A percentile compares a stretch with the other conserved stretches of the same genome.
Evolutionary conservation across 2,888 invertebrate species (phyloP).

Genomic region (Standfussiana lucernea): DNA sequence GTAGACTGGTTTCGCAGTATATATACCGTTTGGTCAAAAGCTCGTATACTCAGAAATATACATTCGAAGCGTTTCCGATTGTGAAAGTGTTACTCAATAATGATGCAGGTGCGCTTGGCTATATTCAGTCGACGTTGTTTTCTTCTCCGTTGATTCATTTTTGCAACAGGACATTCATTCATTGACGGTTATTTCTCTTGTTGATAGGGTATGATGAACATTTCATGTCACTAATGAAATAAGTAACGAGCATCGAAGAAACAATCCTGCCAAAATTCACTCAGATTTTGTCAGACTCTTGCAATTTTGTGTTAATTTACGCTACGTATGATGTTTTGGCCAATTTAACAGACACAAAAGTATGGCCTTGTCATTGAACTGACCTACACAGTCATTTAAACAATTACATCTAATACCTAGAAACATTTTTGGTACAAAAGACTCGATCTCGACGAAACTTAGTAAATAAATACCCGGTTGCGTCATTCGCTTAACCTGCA

Average conservation of each 20-base stretch:
- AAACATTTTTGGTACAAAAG: conserved; percentile 25
- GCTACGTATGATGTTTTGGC: background rate
- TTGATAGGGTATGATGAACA: background rate
- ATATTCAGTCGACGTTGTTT: conserved; percentile 35
- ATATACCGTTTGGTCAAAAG: conserved; percentile 24
- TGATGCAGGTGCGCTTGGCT: conserved; percentile 48
- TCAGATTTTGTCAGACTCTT: background rate
- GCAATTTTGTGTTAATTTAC: background rate
- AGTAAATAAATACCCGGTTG: conserved; percentile 25
- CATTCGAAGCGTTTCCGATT: conserved; percentile 40
- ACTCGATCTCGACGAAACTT: conserved; percentile 14
- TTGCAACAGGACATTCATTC: conserved; percentile 10
- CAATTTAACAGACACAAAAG: conserved; percentile 20
- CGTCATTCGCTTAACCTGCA: conserved; percentile 44
- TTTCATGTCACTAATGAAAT: background rate
- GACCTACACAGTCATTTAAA: conserved; percentile 46
- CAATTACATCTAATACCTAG: conserved; percentile 43
- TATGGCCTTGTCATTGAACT: conserved; percentile 51
- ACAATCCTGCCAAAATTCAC: background rate
- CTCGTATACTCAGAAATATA: conserved; percentile 36
- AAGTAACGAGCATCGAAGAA: background rate
- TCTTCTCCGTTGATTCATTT: conserved; percentile 13
- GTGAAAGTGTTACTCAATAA: conserved; percentile 38
- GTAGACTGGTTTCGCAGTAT: background rate
- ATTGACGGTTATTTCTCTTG: background rate